Evolutionary conservation across 2,113 vertebrate genomes (phyloP), one percentile per base, ranked within the genome.

Genomic region (Pongo abelii): DNA sequence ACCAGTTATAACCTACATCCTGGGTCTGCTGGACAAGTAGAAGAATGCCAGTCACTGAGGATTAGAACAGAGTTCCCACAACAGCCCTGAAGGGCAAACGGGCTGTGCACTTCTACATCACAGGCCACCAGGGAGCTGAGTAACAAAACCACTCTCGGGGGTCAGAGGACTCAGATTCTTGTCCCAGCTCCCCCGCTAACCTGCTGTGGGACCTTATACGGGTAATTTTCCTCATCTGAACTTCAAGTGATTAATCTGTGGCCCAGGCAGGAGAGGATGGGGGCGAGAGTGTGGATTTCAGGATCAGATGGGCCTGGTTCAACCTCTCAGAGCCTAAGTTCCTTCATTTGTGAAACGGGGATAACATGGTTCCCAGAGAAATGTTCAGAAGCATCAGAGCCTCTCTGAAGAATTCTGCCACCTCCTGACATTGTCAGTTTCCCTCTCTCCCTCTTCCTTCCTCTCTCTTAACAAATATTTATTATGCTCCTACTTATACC

Each of bases 81-180:
- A n/a, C 0, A 18, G 43, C 70, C 61, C 35, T 3, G 22, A 23
- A 50, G 16, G 25, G 35, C 89, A 50, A 5, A 8, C 0, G 11
- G 55, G 16, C 75, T 52, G 3, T 4, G 46, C 75, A n/a, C 78
- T 6, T 70, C 78, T 64, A 11, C 16, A 20, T 52, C 13, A 80
- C 7, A 11, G 4, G 25, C 16, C 89, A 52, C 59, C 22, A 38
- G n/a, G 77, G 46, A 55, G 77, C 89, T 43, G 38, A 14, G 72
- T 43, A 40, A 12, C 11, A 17, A 20, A 35, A 13, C 23, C 3
- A 32, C 55, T 30, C 80, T 9, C 0, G 0, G 6, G 25, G n/a
- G n/a, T 59, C 80, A 40, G 35, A 83, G 35, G 52, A 25, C 52
- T 27, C 23, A 5, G 52, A 38, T 57, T 22, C 52, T 27, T 8